Conservation (phyloP, 2,888 invertebrate genomes). For the Molorchus minor region DNA sequence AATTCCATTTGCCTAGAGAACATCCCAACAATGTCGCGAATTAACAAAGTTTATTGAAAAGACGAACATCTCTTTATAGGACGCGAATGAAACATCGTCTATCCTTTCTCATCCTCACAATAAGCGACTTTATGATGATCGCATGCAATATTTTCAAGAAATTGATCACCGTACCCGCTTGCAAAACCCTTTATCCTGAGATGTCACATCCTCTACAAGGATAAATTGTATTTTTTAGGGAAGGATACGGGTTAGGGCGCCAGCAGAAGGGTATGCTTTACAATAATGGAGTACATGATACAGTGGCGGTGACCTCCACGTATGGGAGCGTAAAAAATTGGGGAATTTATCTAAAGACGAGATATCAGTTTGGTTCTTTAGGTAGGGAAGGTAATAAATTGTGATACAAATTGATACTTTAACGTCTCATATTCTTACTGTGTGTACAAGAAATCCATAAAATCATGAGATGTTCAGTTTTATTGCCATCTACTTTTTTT, state of each 20-base stretch:
- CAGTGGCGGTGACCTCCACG: conserved; percentile 1
- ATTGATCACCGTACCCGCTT: conserved; percentile 34
- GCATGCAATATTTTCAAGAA: conserved; percentile 37
- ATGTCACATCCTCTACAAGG: conserved; percentile 33
- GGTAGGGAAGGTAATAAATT: too few relatives aligned
- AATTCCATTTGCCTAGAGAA: conserved; percentile 13
- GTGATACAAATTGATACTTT: too few relatives aligned
- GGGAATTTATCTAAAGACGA: too few relatives aligned
- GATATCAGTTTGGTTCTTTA: too few relatives aligned
- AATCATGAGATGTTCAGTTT: too few relatives aligned
- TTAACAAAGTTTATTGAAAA: conserved; percentile 24
- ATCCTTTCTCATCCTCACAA: conserved; percentile 33
- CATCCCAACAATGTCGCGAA: conserved; percentile 21
- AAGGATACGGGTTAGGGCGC: neutral
- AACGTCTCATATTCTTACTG: too few relatives aligned
- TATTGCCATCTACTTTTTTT: too few relatives aligned
- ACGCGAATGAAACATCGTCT: conserved; percentile 32
- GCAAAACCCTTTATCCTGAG: conserved; percentile 34
- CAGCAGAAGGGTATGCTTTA: conserved; percentile 19
- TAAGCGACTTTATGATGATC: conserved; percentile 42
- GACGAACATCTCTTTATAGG: conserved; percentile 14
- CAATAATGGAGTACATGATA: conserved; percentile 23
- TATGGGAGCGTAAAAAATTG: neutral
- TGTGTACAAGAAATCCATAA: too few relatives aligned
- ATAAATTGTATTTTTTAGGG: conserved; percentile 37